A percentile compares a stretch with the other conserved stretches of the same genome.
These are phyloP conservation scores for Eumaeus atala DNA, from an alignment of 1,140 invertebrate species.

Conservation along the genomic window DNA sequence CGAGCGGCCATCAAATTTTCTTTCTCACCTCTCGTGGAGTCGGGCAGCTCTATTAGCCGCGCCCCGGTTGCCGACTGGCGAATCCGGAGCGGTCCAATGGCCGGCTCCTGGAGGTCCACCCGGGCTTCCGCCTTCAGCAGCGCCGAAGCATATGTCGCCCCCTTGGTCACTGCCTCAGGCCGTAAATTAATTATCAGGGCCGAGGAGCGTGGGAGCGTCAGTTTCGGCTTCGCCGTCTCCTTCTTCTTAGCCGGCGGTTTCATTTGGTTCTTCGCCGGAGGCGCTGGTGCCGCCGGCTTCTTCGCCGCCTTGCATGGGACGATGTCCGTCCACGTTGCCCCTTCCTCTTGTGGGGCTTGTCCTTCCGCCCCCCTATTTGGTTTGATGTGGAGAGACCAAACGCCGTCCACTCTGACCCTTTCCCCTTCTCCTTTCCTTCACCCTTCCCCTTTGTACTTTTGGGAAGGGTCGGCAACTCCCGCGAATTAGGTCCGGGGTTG, in stretches of 20 bases:
- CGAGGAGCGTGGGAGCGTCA: slow-evolving; percentile 6
- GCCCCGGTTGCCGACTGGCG: slow-evolving; percentile 7
- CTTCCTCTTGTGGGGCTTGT: background rate
- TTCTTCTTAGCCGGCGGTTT: background rate
- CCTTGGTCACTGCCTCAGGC: slow-evolving; percentile 15
- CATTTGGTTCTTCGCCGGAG: background rate
- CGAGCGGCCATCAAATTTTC: background rate
- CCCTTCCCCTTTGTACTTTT: background rate
- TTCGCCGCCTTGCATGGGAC: background rate
- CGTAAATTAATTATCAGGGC: slow-evolving; percentile 15
- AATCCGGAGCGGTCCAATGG: slow-evolving; percentile 9
- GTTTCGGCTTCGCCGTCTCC: slow-evolving; percentile 7
- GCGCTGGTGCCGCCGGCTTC: background rate
- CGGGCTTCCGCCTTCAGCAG: slow-evolving; percentile 5
- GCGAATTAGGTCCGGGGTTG: no score
- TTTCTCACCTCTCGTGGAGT: slow-evolving; percentile 9
- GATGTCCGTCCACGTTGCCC: background rate
- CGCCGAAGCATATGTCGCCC: slow-evolving; percentile 11
- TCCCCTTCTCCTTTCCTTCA: background rate
- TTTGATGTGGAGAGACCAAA: background rate
- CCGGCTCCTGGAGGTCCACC: slow-evolving; percentile 6
- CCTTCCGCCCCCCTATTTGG: background rate
- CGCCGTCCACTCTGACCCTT: background rate
- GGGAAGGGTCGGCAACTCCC: no score
- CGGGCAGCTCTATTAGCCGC: slow-evolving; percentile 3